These are phyloP conservation scores for Shinisaurus crocodilurus DNA, from an alignment of 2,113 vertebrate genomes.

Conservation along the genomic window DNA sequence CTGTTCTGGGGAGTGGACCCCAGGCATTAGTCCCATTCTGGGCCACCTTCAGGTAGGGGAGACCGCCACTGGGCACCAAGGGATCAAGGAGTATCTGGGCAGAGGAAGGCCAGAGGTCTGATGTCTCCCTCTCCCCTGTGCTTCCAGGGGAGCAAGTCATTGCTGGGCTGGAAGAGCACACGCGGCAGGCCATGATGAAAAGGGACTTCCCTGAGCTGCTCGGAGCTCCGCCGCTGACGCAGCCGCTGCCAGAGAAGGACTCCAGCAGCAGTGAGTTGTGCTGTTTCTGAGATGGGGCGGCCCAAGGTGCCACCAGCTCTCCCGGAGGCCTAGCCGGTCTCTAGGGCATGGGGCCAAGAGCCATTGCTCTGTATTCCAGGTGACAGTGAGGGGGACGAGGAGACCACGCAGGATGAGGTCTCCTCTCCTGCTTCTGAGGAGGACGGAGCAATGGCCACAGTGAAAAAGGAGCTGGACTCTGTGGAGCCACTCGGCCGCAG, in stretches of 20 bases:
- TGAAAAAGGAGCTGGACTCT: conserved; percentile 76
- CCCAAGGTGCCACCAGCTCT: background rate
- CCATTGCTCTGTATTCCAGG: conserved; percentile 72
- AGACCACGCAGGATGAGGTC: conserved; percentile 83
- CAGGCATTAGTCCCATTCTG: conserved; percentile 6
- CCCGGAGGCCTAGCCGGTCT: background rate
- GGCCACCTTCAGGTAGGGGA: conserved; percentile 22
- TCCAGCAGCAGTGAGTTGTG: conserved; percentile 48
- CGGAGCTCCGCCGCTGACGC: conserved; percentile 73
- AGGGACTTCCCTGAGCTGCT: conserved; percentile 77
- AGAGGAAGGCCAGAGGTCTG: conserved; percentile 5
- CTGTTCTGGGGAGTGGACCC: conserved; percentile 1
- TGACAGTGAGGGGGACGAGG: conserved; percentile 81
- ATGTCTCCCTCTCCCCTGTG: conserved; percentile 71
- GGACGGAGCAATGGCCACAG: conserved; percentile 73
- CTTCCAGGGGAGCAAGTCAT: conserved; percentile 84
- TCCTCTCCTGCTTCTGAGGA: conserved; percentile 83
- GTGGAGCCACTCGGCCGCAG: background rate
- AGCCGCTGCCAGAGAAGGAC: conserved; percentile 72
- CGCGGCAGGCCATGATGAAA: conserved; percentile 84
- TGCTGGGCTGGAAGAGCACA: conserved; percentile 83
- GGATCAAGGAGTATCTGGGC: background rate
- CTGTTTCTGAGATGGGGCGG: conserved; percentile 66
- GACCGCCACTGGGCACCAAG: background rate
- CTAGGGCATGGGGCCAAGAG: background rate